Percentiles rank a stretch among this genome's conserved stretches.
These are phyloP conservation scores for Tetramorium bicarinatum DNA, from an alignment of 2,888 invertebrate species.

Conservation along the genomic window DNA sequence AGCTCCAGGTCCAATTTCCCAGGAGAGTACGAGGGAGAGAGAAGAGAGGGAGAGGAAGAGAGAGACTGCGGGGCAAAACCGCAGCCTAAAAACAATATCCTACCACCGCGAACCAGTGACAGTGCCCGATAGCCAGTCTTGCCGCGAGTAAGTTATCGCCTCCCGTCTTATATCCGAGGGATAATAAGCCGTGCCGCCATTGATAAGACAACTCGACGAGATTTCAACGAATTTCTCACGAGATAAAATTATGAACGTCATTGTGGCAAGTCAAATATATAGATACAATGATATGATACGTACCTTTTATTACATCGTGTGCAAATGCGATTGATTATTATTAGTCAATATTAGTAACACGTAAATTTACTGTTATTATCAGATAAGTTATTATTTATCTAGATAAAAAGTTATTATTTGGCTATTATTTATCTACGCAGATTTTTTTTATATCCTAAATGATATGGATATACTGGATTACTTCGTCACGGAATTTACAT, in stretches of 20 bases:
- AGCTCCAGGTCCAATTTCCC: slow-evolving; percentile 83
- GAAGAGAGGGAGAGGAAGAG: neutral
- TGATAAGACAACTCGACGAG: slow-evolving; percentile 66
- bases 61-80: slow-evolving; percentile 78
- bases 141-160: slow-evolving; percentile 75
- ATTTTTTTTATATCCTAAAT: neutral
- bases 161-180: slow-evolving; percentile 72
- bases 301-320: neutral
- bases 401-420: slow-evolving; percentile 8
- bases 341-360: neutral
- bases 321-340: slow-evolving; percentile 1
- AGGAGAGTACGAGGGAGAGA: slow-evolving; percentile 74
- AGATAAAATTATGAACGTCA: neutral
- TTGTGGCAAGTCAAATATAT: neutral
- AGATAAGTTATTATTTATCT: slow-evolving; percentile 2
- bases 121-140: slow-evolving; percentile 78
- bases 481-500: neutral
- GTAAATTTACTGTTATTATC: slow-evolving; percentile 16
- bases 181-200: slow-evolving; percentile 67
- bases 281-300: neutral
- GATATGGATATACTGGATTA: neutral
- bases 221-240: slow-evolving; percentile 58
- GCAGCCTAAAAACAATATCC: slow-evolving; percentile 84
- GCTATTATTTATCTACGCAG: neutral
- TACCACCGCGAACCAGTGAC: slow-evolving; percentile 76